Evolutionary conservation across 2,113 vertebrate genomes (phyloP).

Genomic region (Apistogramma diplotaenia): DNA sequence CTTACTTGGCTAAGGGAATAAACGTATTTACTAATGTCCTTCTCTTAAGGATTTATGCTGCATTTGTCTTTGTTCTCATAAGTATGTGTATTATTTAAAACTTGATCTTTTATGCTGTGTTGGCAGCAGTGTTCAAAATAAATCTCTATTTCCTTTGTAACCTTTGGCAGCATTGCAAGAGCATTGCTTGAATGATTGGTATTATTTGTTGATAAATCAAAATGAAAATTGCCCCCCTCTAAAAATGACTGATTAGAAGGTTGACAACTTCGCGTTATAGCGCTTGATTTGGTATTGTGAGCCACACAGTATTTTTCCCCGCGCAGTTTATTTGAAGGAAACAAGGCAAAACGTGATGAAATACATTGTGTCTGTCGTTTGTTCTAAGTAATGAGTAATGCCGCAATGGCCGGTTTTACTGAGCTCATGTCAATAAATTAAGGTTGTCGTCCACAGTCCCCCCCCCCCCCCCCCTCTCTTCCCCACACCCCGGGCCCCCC

Average conservation of each 20-base stretch:
- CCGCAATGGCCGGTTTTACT: slow-evolving; percentile 14
- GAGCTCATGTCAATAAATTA: slow-evolving; percentile 28
- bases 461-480: too few species aligned
- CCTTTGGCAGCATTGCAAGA: slow-evolving; percentile 65
- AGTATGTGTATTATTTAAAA: slow-evolving; percentile 69
- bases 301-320: slow-evolving; percentile 63
- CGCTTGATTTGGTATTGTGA: slow-evolving; percentile 76
- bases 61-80: slow-evolving; percentile 62
- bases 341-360: slow-evolving; percentile 62
- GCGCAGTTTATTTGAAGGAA: slow-evolving; percentile 64
- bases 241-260: slow-evolving; percentile 76
- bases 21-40: slow-evolving; percentile 53
- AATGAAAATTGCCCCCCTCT: slow-evolving; percentile 77
- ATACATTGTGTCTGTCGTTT: slow-evolving; percentile 59
- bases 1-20: slow-evolving; percentile 23
- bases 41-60: slow-evolving; percentile 52
- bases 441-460: slow-evolving; percentile 26
- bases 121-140: slow-evolving; percentile 52
- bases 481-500: too few species aligned
- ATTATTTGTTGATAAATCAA: slow-evolving; percentile 81
- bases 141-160: slow-evolving; percentile 73
- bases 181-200: slow-evolving; percentile 79
- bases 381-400: slow-evolving; percentile 44
- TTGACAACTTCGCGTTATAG: slow-evolving; percentile 78
- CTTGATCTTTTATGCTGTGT: slow-evolving; percentile 48